These are phyloP conservation scores for Premnoplex brunnescens DNA, from an alignment of 2,797 vertebrate genomes.

Conservation along the genomic window DNA sequence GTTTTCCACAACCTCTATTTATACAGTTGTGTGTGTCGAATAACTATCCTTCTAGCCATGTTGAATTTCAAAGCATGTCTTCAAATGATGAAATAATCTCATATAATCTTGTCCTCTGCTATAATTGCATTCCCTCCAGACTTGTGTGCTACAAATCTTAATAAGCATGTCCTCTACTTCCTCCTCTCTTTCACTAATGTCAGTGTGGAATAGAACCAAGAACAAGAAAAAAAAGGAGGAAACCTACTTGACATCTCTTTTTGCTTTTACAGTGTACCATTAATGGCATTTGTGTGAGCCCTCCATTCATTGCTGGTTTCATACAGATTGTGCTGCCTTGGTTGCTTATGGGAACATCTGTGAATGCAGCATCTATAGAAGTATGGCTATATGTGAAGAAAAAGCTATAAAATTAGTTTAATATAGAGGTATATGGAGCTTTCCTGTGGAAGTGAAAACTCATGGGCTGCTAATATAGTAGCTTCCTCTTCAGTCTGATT, in stretches of 20 bases:
- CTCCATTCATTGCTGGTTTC: not conserved
- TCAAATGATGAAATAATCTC: slow-evolving; percentile 42
- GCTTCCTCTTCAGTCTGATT: not conserved
- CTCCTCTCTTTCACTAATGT: not conserved
- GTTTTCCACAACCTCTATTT: not conserved
- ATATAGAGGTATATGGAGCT: not conserved
- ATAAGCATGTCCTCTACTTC: not conserved
- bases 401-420: not conserved
- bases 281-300: not conserved
- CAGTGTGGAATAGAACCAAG: not conserved
- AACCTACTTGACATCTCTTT: not conserved
- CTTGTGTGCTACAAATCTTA: slow-evolving; percentile 3
- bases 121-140: not conserved
- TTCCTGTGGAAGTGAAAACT: not conserved
- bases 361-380: not conserved
- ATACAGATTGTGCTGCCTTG: not conserved
- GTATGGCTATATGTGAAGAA: not conserved
- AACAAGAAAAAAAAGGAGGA: not conserved
- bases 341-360: not conserved
- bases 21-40: not conserved
- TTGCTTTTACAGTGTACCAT: not conserved
- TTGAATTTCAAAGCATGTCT: slow-evolving; percentile 50
- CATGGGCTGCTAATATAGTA: not conserved
- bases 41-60: not conserved
- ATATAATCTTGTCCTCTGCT: slow-evolving; percentile 14